These are phyloP conservation scores for Linnaemya tessellans DNA, from an alignment of 2,888 invertebrate species.

Conservation along the genomic window DNA sequence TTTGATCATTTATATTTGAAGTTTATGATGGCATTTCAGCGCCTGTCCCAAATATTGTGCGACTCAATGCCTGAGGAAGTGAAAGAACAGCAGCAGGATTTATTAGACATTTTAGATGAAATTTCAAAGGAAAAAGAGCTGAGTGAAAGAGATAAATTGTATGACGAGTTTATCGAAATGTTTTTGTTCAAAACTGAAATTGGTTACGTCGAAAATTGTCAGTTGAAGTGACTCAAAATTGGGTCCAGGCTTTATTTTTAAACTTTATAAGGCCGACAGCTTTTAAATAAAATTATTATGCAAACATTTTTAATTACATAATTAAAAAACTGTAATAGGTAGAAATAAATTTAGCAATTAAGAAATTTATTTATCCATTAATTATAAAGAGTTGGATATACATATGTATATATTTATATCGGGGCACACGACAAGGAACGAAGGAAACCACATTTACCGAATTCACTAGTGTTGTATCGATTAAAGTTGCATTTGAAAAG, in stretches of 20 bases:
- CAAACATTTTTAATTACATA: no score
- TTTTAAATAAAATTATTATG: background rate
- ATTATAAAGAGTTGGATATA: no score
- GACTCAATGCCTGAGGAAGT: constrained; percentile 62
- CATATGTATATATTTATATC: no score
- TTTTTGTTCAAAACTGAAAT: constrained; percentile 71
- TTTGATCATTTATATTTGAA: constrained; percentile 74
- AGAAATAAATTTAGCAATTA: no score
- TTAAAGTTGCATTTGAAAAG: no score
- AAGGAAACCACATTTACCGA: no score
- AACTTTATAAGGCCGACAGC: no score
- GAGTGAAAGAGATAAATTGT: constrained; percentile 73
- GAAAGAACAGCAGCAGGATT: constrained; percentile 72
- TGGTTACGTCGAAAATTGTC: constrained; percentile 49
- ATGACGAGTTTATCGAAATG: constrained; percentile 75
- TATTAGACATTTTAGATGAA: constrained; percentile 73
- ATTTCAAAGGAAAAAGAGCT: constrained; percentile 72
- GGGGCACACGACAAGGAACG: no score
- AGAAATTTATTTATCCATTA: no score
- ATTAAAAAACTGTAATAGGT: no score
- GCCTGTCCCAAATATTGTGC: constrained; percentile 65
- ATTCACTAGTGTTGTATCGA: no score
- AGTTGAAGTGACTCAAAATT: constrained; percentile 50
- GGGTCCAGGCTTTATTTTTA: no score
- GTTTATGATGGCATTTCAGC: constrained; percentile 72